Evolutionary conservation across 2,797 vertebrate genomes (phyloP), one percentile per base, ranked within the genome.

Genomic region (Anguilla anguilla): DNA sequence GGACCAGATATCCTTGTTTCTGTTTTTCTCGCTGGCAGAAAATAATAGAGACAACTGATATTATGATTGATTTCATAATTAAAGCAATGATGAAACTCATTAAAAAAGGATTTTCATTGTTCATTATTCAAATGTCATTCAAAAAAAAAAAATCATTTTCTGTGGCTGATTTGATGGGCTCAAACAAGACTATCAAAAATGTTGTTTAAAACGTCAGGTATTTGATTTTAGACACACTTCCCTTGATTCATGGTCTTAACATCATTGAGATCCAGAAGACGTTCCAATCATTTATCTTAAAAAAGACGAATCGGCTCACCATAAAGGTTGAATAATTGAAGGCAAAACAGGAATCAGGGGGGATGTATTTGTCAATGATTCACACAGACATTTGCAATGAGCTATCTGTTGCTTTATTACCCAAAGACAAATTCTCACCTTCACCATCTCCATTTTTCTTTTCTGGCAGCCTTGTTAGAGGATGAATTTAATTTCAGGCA

Each of bases 21-120:
- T 46, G 39, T 46, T 46, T 81, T 35, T 81, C 6, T 81, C 17
- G 2, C 77, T 17, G 49, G 77, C 6, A 81, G 35, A 81, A 49
- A 72, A 51, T 10, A 11, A 25, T 9, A 49, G 79, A 25, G 19
- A 51, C 43, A 82, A 25, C n/a, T 51, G 6, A 82, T n/a, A 82
- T n/a, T 51, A n/a, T 82, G 79, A 82, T 82, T 82, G 39, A 79
- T 79, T 35, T 79, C 4, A 43, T 43, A 79, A 74, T 74, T 74
- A 3, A 74, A 74, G 3, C 10, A 39, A 9, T 86, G 61, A 72
- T 51, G 43, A 86, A 86, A 86, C 28, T 9, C 7, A 69, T 69
- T n/a, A 7, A 69, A 69, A 69, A n/a, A 69, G 5, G n/a, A 69
- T 28, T 28, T 69, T 69, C 64, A 69, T 69, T 64, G 59, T 64